Percentiles rank a stretch among this genome's conserved stretches.
Conservation (phyloP, 2,888 invertebrate species). For the Pteria penguin region DNA sequence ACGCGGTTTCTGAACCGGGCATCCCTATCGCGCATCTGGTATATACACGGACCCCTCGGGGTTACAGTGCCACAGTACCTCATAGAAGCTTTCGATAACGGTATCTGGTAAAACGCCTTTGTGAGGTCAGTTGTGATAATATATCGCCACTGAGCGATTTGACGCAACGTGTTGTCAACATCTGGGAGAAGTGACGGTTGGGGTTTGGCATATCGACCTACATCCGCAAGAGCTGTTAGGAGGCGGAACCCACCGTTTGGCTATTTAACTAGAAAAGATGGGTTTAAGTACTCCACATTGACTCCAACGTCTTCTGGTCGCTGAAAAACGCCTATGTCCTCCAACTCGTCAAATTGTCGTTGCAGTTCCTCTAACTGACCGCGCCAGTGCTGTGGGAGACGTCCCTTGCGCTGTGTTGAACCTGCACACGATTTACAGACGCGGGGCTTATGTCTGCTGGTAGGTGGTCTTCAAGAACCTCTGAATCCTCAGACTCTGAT, state of each 20-base stretch:
- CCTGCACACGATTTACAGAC: slow-evolving; percentile 48
- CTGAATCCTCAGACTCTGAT: too few relatives aligned
- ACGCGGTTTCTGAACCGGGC: too few relatives aligned
- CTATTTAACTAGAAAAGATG: slow-evolving; percentile 57
- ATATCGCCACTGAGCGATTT: slow-evolving; percentile 48
- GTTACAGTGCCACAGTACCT: slow-evolving; percentile 50
- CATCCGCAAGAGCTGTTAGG: slow-evolving; percentile 55
- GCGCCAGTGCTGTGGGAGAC: slow-evolving; percentile 46
- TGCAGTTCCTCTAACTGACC: slow-evolving; percentile 46
- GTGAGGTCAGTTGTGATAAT: slow-evolving; percentile 46
- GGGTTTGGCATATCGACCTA: slow-evolving; percentile 59
- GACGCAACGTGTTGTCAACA: too few relatives aligned
- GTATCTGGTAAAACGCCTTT: slow-evolving; percentile 53
- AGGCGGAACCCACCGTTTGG: slow-evolving; percentile 48
- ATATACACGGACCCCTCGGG: slow-evolving; percentile 43
- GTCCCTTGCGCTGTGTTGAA: slow-evolving; percentile 51
- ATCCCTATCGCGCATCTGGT: slow-evolving; percentile 56
- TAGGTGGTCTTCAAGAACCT: slow-evolving; percentile 47
- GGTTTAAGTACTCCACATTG: slow-evolving; percentile 58
- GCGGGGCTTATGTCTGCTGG: slow-evolving; percentile 53
- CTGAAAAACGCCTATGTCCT: slow-evolving; percentile 45
- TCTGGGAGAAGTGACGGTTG: too few relatives aligned
- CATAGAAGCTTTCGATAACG: slow-evolving; percentile 33
- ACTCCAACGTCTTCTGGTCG: slow-evolving; percentile 43
- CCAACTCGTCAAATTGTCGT: slow-evolving; percentile 47